Evolutionary conservation across 2,797 vertebrate species (phyloP).

Genomic region (Diceros bicornis): DNA sequence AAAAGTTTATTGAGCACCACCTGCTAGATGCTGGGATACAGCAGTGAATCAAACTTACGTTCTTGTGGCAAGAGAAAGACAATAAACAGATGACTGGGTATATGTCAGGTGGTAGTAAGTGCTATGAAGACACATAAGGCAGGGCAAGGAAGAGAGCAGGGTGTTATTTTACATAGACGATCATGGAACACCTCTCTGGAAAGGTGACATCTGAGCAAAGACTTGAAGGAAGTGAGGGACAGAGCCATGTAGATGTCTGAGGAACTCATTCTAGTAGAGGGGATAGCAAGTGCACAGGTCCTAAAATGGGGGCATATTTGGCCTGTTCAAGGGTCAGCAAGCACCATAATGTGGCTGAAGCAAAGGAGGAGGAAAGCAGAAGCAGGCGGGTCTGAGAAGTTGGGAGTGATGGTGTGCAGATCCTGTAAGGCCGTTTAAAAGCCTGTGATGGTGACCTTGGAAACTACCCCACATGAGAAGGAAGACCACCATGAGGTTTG

Average conservation of each 20-base stretch:
- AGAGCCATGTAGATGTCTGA: background rate
- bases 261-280: background rate
- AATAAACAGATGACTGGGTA: background rate
- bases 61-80: background rate
- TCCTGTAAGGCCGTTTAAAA: background rate
- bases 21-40: background rate
- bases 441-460: background rate
- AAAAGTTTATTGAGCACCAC: background rate
- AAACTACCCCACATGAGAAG: background rate
- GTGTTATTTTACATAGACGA: background rate
- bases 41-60: background rate
- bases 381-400: background rate
- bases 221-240: background rate
- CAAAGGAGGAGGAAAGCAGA: background rate
- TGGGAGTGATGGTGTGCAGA: background rate
- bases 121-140: background rate
- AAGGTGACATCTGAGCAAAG: background rate
- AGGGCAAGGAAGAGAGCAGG: background rate
- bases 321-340: background rate
- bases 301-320: background rate
- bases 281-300: background rate
- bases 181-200: background rate
- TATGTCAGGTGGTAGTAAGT: background rate
- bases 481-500: background rate
- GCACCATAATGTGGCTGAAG: background rate